Conservation (phyloP, 2,888 invertebrate species). For the Pollenia angustigena region DNA sequence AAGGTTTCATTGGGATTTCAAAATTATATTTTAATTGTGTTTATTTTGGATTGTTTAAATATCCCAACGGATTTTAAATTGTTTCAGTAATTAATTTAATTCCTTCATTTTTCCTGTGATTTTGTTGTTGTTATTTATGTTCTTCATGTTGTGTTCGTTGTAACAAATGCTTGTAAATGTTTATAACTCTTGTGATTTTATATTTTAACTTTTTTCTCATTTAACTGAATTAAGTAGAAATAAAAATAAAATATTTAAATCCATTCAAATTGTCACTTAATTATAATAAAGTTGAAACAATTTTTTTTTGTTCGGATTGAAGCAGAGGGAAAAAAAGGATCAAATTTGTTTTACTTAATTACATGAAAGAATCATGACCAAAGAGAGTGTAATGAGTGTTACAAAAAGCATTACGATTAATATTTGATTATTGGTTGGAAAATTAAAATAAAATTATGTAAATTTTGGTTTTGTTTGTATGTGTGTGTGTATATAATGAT, state of each 20-base stretch:
- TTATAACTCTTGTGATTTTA: slow-evolving; percentile 53
- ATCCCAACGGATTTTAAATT: slow-evolving; percentile 66
- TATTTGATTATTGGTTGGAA: slow-evolving; percentile 26
- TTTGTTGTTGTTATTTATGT: not conserved
- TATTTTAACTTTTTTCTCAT: slow-evolving; percentile 32
- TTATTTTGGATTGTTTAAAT: slow-evolving; percentile 55
- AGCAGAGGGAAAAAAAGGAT: slow-evolving; percentile 1
- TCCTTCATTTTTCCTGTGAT: slow-evolving; percentile 33
- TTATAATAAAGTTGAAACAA: slow-evolving; percentile 74
- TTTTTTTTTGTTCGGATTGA: not conserved
- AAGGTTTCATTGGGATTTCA: slow-evolving; percentile 60
- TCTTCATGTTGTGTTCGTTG: not conserved
- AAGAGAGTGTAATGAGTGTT: slow-evolving; percentile 9
- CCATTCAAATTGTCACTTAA: slow-evolving; percentile 81
- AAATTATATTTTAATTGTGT: slow-evolving; percentile 57
- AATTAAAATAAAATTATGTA: not conserved
- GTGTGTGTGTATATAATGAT: too few species aligned
- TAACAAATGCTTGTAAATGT: slow-evolving; percentile 49
- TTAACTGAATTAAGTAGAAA: slow-evolving; percentile 38
- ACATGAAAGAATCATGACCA: slow-evolving; percentile 7
- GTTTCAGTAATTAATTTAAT: slow-evolving; percentile 71
- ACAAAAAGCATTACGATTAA: slow-evolving; percentile 24
- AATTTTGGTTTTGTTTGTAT: not conserved
- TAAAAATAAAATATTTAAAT: slow-evolving; percentile 71
- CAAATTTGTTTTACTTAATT: slow-evolving; percentile 45